Evolutionary conservation across 2,888 invertebrate species (phyloP), one percentile per base, ranked within the genome.

Genomic region (Drosophila birchii): DNA sequence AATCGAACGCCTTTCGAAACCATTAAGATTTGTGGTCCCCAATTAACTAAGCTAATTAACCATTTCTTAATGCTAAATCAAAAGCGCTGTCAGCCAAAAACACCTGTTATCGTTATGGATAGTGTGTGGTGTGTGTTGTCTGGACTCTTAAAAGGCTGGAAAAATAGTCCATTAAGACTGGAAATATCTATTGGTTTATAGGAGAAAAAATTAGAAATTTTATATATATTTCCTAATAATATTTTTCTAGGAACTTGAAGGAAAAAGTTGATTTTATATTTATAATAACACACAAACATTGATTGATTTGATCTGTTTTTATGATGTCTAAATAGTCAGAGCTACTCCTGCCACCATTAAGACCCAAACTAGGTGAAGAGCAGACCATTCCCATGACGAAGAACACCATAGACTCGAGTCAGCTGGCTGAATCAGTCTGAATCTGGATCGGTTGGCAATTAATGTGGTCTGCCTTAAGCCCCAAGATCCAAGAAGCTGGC

Each of bases 381-480:
- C 63, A 63, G 23, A 38, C 12, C 53, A 53, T 55, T 69, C 68
- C 56, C 68, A 64, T 49, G 70, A 34, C 55, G 41, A 29, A 43
- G 41, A 49, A 43, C 36, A 32, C 53, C 41, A 63, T 38, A 36
- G 36, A 53, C 39, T 39, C 11, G 36, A 76, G 76, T 56, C 76
- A 68, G 64, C 56, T 61, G 47, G 54, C 34, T 29, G 56, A 45
- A 51, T 60, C 47, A 34, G 45, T 51, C 39, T 63, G 43, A 20
- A 43, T 57, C 69, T 56, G 76, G 62, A 76, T 63, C 56, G 60
- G 63, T 44, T 61, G 75, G 86, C 84, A 84, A 84, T 84, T 84
- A 84, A 84, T 73, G 84, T 69, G 73, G 66, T 43, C 75, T 41
- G 55, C 43, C 55, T 55, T 44, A 26, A 56, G 56, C n/a, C 53